Percentiles rank a stretch among this genome's conserved stretches.
Conservation (phyloP, 2,888 invertebrate species). For the Kryphioiulus occultus region DNA sequence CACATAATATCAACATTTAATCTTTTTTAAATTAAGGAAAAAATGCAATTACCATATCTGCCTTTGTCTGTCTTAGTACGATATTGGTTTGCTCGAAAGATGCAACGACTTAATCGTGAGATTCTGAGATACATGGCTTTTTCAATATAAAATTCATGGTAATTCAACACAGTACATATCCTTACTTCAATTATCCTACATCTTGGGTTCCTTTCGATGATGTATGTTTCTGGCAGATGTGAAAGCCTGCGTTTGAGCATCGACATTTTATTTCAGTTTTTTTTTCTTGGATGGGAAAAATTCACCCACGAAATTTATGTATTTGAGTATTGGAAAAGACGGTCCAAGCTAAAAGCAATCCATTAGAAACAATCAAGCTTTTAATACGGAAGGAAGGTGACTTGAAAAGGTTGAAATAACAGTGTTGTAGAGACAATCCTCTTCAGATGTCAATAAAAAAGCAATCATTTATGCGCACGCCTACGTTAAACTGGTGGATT, state of each 20-base stretch:
- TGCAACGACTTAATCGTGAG: background rate
- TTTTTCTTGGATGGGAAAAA: background rate
- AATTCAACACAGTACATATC: background rate
- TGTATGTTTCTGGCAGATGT: slow-evolving; percentile 12
- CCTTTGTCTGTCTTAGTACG: no score
- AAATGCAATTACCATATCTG: no score
- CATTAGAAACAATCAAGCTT: slow-evolving; percentile 21
- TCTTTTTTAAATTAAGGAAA: no score
- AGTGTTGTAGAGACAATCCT: slow-evolving; percentile 31
- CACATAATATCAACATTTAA: no score
- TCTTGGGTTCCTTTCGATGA: background rate
- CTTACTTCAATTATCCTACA: background rate
- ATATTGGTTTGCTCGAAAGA: no score
- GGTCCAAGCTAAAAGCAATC: slow-evolving; percentile 18
- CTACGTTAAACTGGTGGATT: background rate
- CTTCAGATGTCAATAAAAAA: slow-evolving; percentile 28
- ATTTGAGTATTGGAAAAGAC: background rate
- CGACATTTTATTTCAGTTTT: background rate
- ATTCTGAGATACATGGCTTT: background rate
- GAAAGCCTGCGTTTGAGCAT: background rate
- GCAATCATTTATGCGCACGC: slow-evolving; percentile 10
- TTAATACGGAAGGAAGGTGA: background rate
- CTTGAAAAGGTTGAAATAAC: slow-evolving; percentile 32
- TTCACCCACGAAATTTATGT: background rate
- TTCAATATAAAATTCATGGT: background rate